Evolutionary conservation across 1,140 invertebrate genomes (phyloP), one percentile per base, ranked within the genome.

Genomic region (Drosophila quadrilineata): DNA sequence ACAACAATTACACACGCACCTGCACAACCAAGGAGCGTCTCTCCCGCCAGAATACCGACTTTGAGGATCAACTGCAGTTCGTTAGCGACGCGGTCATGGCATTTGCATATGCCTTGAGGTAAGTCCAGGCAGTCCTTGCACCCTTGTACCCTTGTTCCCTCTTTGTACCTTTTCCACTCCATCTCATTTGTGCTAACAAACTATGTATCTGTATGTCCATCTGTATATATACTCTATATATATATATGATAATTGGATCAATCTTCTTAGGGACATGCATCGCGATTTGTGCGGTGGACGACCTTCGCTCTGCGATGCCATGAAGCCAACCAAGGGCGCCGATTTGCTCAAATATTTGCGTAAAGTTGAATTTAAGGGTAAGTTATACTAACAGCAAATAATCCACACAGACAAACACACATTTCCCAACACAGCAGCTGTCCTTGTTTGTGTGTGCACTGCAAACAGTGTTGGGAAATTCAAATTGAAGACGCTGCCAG

Each of bases 71-170:
- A 82, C 90, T 98, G 31, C 97, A 98, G 89, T 98, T 98, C 89
- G 96, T 98, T 17, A 96, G 95, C 19, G 96, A 98, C 89, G 96
- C 97, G 16, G 96, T 98, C 0, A 94, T 97, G 93, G 95, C 96
- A 2, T 97, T 98, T 88, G 96, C 95, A 17, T 94, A 96, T 76
- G 96, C 96, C 41, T 93, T 98, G 69, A 92, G 93, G 95, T 96
- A 91, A 91, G 31, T 2, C 3, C 26, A 17, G 3, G 29, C 14
- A 46, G 9, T 46, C 24, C 3, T 38, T 19, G 3, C 3, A 3
- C 17, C 8, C 4, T n/a, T n/a, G n/a, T n/a, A n/a, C n/a, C n/a
- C n/a, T n/a, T n/a, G n/a, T n/a, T n/a, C n/a, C n/a, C n/a, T n/a
- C n/a, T n/a, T n/a, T n/a, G n/a, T n/a, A n/a, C n/a, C n/a, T n/a